Evolutionary conservation across 2,888 invertebrate species (phyloP), one percentile per base, ranked within the genome.

Genomic region (Pterostichus niger): DNA sequence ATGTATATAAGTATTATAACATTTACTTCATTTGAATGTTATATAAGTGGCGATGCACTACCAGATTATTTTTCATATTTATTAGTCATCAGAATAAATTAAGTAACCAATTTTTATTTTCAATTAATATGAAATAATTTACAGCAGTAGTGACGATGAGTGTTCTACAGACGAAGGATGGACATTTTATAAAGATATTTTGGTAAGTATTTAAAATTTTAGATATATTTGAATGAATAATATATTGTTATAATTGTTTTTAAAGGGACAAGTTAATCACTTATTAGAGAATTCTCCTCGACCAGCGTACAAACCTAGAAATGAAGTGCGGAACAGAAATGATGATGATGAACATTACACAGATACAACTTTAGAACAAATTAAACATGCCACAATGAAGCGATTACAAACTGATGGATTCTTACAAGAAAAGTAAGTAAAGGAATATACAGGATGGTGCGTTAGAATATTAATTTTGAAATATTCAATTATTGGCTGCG

Each of bases 101-200:
- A 17, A 71, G 17, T 84, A 46, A 24, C 24, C 24, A 44, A 80
- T 64, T 84, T 85, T 73, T 5, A n/a, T 5, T 54, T 15, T 15
- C 4, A 7, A 61, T 61, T 61, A 61, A 61, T 35, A 33, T 82
- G 24, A 35, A 84, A 84, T 83, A 80, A 84, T 86, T 90, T 90
- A 80, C 87, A 91, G 91, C 82, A 91, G 91, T 68, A 93, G 92
- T 77, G 92, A 92, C 85, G 92, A 92, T 68, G 88, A 89, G 0
- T 88, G 89, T 40, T 87, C 87, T 86, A 91, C 92, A 33, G 92
- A 93, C 88, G 91, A 93, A 85, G 94, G 94, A 84, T 93, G 93
- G 92, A 94, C 94, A 3, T 93, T 95, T 88, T 95, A 94, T 86
- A 93, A 94, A 86, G 94, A 94, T 90, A 93, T 95, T 83, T 92